Evolutionary conservation across 2,797 vertebrate species (phyloP).

Genomic region (Gallirallus australis): DNA sequence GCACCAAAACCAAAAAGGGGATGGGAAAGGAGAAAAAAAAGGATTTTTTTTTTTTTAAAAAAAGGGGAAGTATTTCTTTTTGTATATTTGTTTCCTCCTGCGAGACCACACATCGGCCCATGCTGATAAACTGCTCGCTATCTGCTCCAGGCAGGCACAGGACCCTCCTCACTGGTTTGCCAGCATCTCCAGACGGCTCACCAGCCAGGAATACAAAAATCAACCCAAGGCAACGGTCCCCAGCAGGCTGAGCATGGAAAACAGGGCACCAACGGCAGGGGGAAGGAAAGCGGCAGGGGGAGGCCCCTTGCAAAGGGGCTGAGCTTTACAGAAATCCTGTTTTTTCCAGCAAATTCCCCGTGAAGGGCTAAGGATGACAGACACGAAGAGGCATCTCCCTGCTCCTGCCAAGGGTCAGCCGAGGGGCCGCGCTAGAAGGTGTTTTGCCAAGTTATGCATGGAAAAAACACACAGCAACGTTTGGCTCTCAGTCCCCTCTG

Average conservation of each 20-base stretch:
- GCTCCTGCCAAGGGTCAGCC: neutral
- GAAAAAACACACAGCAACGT: neutral
- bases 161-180: neutral
- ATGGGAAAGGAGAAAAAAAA: neutral
- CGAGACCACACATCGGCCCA: slow-evolving; percentile 25
- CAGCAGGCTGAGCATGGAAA: neutral
- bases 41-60: neutral
- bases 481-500: neutral
- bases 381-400: fast-evolving
- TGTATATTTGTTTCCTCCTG: neutral
- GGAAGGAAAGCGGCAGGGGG: neutral
- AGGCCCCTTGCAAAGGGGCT: neutral
- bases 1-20: neutral
- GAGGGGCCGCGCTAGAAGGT: neutral
- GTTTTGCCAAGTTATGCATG: neutral
- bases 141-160: slow-evolving; percentile 49
- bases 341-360: neutral
- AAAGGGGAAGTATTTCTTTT: slow-evolving; percentile 39
- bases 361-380: neutral
- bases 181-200: fast-evolving
- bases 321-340: neutral
- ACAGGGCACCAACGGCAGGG: fast-evolving
- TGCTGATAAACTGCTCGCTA: slow-evolving; percentile 7
- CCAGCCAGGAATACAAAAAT: neutral
- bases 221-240: neutral